These are phyloP conservation scores for Nomada fabriciana DNA, from an alignment of 2,888 invertebrate species.

Conservation along the genomic window DNA sequence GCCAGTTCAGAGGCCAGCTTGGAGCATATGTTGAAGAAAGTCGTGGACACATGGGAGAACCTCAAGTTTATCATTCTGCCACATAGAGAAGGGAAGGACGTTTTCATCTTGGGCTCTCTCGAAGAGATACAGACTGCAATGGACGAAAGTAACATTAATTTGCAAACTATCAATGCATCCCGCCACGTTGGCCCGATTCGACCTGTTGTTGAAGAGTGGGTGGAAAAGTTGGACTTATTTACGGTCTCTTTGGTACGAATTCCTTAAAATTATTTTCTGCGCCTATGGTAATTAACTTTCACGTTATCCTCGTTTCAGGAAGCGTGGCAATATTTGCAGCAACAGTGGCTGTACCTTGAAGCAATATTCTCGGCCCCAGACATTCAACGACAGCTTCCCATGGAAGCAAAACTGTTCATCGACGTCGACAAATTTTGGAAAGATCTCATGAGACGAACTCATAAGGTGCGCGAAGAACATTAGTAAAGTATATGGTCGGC, in stretches of 20 bases:
- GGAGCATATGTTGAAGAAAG: constrained; percentile 92
- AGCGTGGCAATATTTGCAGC: constrained; percentile 95
- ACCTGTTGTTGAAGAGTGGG: constrained; percentile 93
- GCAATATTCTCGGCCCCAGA: constrained; percentile 98
- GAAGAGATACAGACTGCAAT: constrained; percentile 93
- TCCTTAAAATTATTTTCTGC: background rate
- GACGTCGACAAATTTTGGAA: constrained; percentile 96
- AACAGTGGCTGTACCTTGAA: constrained; percentile 97
- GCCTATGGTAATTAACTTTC: background rate
- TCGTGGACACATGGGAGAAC: constrained; percentile 93
- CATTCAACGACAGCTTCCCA: constrained; percentile 96
- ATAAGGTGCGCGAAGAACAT: constrained; percentile 86
- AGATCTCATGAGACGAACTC: constrained; percentile 93
- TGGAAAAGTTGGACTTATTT: constrained; percentile 91
- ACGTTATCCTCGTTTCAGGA: constrained; percentile 86
- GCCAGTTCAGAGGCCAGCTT: constrained; percentile 95
- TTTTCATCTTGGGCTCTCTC: constrained; percentile 92
- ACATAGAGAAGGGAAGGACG: constrained; percentile 93
- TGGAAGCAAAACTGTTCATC: constrained; percentile 94
- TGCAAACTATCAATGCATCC: constrained; percentile 94
- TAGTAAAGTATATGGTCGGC: background rate
- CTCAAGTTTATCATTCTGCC: constrained; percentile 91
- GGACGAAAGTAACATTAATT: constrained; percentile 94
- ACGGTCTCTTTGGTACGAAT: constrained; percentile 89
- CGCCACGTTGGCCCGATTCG: constrained; percentile 94